A percentile compares a stretch with the other conserved stretches of the same genome.
Conservation (phyloP, 1,140 invertebrate species). For the Drosophila subpulchrella region DNA sequence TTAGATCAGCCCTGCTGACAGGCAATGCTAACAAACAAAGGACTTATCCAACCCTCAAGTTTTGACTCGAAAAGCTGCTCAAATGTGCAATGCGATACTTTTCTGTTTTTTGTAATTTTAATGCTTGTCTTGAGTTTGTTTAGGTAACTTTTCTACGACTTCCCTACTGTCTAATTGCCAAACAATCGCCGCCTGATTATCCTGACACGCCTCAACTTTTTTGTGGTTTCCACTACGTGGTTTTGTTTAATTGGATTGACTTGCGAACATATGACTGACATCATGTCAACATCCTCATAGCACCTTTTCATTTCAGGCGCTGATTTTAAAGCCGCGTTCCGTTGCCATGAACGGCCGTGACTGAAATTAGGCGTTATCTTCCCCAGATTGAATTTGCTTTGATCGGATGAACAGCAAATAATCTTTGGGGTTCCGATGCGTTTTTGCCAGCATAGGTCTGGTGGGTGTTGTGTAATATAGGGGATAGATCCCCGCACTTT, state of each 20-base stretch:
- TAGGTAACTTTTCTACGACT: conserved; percentile 71
- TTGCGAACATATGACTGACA: conserved; percentile 69
- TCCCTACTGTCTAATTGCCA: conserved; percentile 66
- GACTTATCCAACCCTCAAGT: conserved; percentile 62
- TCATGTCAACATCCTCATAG: conserved; percentile 58
- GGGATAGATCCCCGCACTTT: too few species aligned
- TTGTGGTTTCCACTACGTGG: conserved; percentile 63
- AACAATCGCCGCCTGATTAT: conserved; percentile 81
- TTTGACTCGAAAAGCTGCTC: conserved; percentile 69
- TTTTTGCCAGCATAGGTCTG: neutral
- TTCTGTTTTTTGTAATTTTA: conserved; percentile 52
- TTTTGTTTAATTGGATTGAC: conserved; percentile 73
- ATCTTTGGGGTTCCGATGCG: too few species aligned
- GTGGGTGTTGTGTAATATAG: too few species aligned
- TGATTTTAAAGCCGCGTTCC: conserved; percentile 20
- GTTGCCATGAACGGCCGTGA: conserved; percentile 61
- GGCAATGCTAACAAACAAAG: conserved; percentile 53
- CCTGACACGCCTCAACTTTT: conserved; percentile 70
- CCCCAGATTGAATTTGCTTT: neutral
- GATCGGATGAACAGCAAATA: neutral
- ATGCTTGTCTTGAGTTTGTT: conserved; percentile 39
- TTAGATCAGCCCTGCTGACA: conserved; percentile 56
- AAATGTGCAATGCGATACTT: conserved; percentile 77
- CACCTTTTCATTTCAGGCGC: conserved; percentile 64
- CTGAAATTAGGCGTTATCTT: conserved; percentile 19